Base-by-base conservation (phyloP, 2,113 vertebrate species). In the Blennius ocellaris region DNA sequence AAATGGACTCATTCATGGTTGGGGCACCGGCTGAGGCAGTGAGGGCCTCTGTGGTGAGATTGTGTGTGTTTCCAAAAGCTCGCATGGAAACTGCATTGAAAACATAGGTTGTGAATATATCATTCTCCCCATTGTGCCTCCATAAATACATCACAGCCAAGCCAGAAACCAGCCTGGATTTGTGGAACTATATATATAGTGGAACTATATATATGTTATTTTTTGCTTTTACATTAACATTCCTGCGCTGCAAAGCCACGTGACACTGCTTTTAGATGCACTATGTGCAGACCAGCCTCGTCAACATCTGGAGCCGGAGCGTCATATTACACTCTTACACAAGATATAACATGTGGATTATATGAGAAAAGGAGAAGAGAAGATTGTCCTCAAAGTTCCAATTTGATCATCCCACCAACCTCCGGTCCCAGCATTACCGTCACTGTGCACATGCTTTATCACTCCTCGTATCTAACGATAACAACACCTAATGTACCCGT, bases 1-100 rank as follows among this genome's bases (percentile, higher is more conserved):
- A 87, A 91, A 91, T 79, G 79, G 77, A 64, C 48, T 63, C 88
- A 90, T 92, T 92, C 90, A 89, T 87, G 67, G 74, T 54, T 11
- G 9, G 52, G 53, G 62, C 58, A 7, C 53, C 86, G 76, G 80
- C 81, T 75, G 70, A 50, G 61, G 67, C 64, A 60, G 14, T n/a
- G 49, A 40, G 67, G 75, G 60, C 73, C 74, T 83, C 69, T 73
- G 79, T 73, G 69, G 73, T 65, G 51, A 78, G 62, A 61, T 48
- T 63, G 80, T 76, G 75, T 83, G 78, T 83, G 80, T 91, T 90
- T 87, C 63, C 77, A 87, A 14, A 60, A 50, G 51, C 66, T 67
- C 50, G 12, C 69, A 54, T 82, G 80, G 81, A 89, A 88, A 81
- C 55, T 55, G 55, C 16, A 65, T 49, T 57, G 55, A 83, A 76